Evolutionary conservation across 2,113 vertebrate genomes (phyloP).

Genomic region (Tragelaphus scriptus): DNA sequence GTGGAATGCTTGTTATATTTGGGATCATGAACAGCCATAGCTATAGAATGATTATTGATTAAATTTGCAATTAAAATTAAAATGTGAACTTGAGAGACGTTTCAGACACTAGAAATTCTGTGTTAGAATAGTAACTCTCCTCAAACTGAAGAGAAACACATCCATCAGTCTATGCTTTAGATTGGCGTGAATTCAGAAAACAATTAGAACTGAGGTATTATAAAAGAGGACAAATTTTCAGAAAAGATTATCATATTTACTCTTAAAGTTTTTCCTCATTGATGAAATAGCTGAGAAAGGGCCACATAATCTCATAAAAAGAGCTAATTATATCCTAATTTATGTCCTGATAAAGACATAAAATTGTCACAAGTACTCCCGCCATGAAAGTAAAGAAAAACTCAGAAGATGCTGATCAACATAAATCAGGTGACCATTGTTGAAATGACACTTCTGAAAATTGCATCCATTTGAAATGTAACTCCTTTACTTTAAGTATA

Average conservation of each 20-base stretch:
- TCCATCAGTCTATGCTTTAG: neutral
- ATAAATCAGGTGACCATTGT: neutral
- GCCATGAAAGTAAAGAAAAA: neutral
- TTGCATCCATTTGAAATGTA: neutral
- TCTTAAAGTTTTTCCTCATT: neutral
- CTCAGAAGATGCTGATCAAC: neutral
- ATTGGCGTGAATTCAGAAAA: neutral
- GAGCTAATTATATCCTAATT: neutral
- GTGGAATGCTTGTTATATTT: neutral
- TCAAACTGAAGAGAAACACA: neutral
- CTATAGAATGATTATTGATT: neutral
- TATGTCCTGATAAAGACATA: neutral
- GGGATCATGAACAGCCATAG: neutral
- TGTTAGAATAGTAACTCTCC: neutral
- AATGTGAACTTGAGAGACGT: neutral
- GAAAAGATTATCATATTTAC: neutral
- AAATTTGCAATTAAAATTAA: neutral
- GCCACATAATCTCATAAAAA: neutral
- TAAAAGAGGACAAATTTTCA: neutral
- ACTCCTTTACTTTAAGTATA: neutral
- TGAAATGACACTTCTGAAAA: neutral
- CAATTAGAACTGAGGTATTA: neutral
- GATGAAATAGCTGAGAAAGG: neutral
- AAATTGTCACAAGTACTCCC: neutral
- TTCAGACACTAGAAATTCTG: neutral